phyloP scores from a whole-genome alignment of 2,888 invertebrate genomes.

The Platycheirus albimanus region DNA sequence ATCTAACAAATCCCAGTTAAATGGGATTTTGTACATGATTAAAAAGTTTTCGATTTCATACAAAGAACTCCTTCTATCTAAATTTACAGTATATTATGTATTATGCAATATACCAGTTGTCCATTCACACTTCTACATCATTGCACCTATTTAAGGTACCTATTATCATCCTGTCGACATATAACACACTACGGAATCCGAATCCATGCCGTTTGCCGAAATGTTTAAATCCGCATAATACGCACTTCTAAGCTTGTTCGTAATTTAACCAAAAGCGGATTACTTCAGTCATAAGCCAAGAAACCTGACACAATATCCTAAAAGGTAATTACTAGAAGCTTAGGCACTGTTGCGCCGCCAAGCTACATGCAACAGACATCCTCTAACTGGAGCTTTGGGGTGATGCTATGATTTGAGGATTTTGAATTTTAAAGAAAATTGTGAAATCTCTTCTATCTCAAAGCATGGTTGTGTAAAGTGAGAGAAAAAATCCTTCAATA shows the following conservation, averaged over 20 bases:
- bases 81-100: no score
- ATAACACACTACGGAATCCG: conserved; percentile 2
- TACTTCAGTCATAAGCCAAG: conserved; percentile 56
- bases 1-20: no score
- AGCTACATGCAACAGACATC: conserved; percentile 12
- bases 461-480: conserved; percentile 4
- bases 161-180: neutral
- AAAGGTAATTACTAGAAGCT: conserved; percentile 57
- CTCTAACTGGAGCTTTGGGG: neutral
- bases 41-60: no score
- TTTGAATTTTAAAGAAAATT: conserved; percentile 51
- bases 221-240: conserved; percentile 67
- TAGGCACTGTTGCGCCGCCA: conserved; percentile 47
- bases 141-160: neutral
- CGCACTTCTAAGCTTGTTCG: conserved; percentile 56
- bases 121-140: conserved; percentile 8
- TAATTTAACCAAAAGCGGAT: conserved; percentile 65
- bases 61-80: no score
- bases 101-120: no score
- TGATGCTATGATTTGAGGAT: conserved; percentile 9
- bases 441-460: conserved; percentile 42
- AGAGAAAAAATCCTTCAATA: neutral
- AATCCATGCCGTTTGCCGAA: conserved; percentile 43
- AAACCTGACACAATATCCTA: conserved; percentile 49
- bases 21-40: no score